These are phyloP conservation scores for Trichonephila clavipes DNA, from an alignment of 1,140 invertebrate species.

Conservation along the genomic window DNA sequence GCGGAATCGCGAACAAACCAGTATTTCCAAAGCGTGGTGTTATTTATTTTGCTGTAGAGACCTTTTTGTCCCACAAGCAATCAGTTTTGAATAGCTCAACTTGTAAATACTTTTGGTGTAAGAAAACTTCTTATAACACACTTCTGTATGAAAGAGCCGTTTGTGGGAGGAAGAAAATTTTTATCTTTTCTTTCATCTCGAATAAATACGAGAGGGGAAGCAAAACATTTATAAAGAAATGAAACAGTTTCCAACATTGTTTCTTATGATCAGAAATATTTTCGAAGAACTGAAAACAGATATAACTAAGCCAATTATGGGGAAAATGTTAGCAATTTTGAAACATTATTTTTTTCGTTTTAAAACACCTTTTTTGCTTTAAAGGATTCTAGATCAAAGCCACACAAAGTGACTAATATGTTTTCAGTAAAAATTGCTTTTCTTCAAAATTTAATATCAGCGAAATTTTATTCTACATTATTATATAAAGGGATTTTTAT, in stretches of 20 bases:
- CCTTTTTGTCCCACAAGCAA: neutral
- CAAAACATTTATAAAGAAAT: neutral
- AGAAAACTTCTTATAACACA: neutral
- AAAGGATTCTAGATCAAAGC: too few species aligned
- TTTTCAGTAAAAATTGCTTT: too few species aligned
- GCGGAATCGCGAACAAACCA: neutral
- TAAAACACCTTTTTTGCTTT: too few species aligned
- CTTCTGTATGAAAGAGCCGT: neutral
- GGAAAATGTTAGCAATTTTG: too few species aligned
- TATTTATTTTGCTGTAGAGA: neutral
- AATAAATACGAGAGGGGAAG: neutral
- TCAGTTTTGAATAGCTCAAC: neutral
- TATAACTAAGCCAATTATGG: too few species aligned
- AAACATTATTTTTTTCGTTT: too few species aligned
- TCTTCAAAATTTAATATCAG: too few species aligned
- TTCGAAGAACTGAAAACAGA: too few species aligned
- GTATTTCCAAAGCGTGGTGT: neutral
- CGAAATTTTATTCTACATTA: too few species aligned
- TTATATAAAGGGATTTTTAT: too few species aligned
- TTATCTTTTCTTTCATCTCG: neutral
- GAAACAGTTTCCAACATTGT: neutral
- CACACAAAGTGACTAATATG: too few species aligned
- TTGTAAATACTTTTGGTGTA: neutral
- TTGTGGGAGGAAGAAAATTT: neutral
- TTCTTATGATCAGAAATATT: too few species aligned